Conservation (phyloP, 2,888 invertebrate species). For the Eledona agricola region DNA sequence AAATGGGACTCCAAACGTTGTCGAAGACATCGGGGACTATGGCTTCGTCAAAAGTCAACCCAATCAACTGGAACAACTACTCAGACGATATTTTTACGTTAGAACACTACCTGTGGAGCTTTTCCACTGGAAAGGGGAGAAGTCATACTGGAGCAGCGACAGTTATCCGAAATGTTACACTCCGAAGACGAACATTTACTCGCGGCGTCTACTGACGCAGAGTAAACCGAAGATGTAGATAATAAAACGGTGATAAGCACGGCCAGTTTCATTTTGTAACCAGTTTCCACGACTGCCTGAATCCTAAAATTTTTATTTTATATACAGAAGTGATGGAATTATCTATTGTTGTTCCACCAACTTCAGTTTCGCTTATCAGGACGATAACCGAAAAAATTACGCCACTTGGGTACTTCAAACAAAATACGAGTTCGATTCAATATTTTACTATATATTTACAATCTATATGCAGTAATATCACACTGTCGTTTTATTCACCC, state of each 20-base stretch:
- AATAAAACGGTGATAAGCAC: neutral
- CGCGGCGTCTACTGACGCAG: neutral
- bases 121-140: conserved; percentile 8
- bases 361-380: too few species aligned
- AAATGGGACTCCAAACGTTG: conserved; percentile 65
- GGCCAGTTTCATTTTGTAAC: conserved; percentile 6
- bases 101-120: conserved; percentile 24
- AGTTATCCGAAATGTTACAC: conserved; percentile 2
- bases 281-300: too few species aligned
- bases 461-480: too few species aligned
- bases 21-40: conserved; percentile 66
- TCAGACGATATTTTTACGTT: neutral
- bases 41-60: conserved; percentile 74
- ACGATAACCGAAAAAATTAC: too few species aligned
- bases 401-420: too few species aligned
- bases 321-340: too few species aligned
- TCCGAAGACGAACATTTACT: conserved; percentile 6
- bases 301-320: too few species aligned
- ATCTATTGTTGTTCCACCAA: too few species aligned
- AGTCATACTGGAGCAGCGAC: conserved; percentile 6
- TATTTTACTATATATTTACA: too few species aligned
- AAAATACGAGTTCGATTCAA: too few species aligned
- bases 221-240: neutral
- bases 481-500: too few species aligned
- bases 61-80: conserved; percentile 66